Base-by-base conservation (phyloP, 1,140 invertebrate species). In the Drosophila mayri region DNA sequence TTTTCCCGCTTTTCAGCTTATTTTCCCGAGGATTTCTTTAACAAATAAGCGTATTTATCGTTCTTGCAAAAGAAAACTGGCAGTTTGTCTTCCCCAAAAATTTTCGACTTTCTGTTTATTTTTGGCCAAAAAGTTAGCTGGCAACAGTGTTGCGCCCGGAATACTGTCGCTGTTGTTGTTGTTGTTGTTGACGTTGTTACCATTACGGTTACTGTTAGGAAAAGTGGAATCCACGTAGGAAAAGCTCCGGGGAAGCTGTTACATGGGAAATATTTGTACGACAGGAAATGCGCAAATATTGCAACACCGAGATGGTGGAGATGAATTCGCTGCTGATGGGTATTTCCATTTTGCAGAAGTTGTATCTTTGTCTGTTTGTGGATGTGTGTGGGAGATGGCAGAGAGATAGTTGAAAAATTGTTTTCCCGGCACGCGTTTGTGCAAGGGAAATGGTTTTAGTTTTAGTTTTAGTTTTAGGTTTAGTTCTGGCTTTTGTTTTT, bases 281-380 rank as follows among this genome's bases (percentile, higher is more conserved):
- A 75, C 85, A 90, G 85, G 80, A 90, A 81, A 84, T 90, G 84
- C 77, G 68, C 82, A 90, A 88, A 90, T 88, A 84, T 73, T 88
- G 84, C 73, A 71, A 30, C 41, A 72, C 52, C 3, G 28, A 54
- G 37, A 22, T 30, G 25, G 59, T 60, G 4, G 74, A 68, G 59
- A 80, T 38, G 64, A 38, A 81, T 66, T 68, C 40, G 58, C 50
- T 59, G 58, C 57, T 59, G 70, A 63, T 74, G 62, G 79, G 50
- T 67, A 76, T 77, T 87, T 80, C 63, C 46, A 46, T 68, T 76
- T 49, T 76, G 22, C 54, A 70, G 41, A 67, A 55, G 38, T 55
- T 66, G 66, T 68, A 44, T 72, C 57, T 71, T 28, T 66, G 37
- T 57, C 40, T 57, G 55, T 72, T 49, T 43, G n/a, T 44, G 4